Conservation (phyloP, 2,797 vertebrate genomes). For the Lepilemur septentrionalis region DNA sequence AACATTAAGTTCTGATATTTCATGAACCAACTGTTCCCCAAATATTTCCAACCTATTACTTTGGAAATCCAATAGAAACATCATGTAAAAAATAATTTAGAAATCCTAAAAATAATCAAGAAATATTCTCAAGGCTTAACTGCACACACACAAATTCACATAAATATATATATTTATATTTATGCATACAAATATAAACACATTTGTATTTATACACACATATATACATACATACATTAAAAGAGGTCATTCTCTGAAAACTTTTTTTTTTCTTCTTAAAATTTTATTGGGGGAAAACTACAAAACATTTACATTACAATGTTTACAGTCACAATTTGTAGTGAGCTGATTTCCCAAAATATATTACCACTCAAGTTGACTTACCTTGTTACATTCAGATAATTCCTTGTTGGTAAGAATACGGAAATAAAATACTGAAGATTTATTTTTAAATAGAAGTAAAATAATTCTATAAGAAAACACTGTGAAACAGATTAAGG, state of each 20-base stretch:
- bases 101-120: background rate
- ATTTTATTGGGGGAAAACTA: too few species aligned
- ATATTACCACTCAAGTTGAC: too few species aligned
- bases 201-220: background rate
- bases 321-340: too few species aligned
- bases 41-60: background rate
- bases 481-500: too few species aligned
- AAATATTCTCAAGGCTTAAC: background rate
- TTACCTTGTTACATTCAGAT: too few species aligned
- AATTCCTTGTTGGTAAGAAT: too few species aligned
- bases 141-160: background rate
- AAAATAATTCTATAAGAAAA: too few species aligned
- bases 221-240: background rate
- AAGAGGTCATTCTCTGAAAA: background rate
- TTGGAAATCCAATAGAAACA: background rate
- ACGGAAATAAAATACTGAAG: too few species aligned
- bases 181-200: background rate
- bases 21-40: background rate
- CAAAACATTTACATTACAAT: too few species aligned
- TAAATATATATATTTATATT: background rate
- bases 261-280: too few species aligned
- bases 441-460: too few species aligned
- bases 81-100: background rate
- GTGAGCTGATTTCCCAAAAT: too few species aligned
- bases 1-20: conserved; percentile 9